phyloP scores from a whole-genome alignment of 37 sponge, comb jelly and placozoan genomes.

The Spongia lamella region DNA sequence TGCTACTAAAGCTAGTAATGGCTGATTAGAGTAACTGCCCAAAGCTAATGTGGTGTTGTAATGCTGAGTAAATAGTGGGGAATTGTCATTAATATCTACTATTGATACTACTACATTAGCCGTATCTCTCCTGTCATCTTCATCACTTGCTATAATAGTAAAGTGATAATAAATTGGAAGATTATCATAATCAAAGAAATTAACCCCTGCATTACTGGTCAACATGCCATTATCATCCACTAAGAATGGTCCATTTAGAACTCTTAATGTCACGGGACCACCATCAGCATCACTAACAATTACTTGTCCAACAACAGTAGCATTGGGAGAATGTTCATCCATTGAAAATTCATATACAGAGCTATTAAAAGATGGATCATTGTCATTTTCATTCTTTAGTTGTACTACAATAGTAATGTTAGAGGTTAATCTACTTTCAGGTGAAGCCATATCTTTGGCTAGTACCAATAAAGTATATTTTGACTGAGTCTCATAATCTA shows the following conservation, averaged over 20 bases:
- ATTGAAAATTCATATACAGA: slow-evolving; percentile 5
- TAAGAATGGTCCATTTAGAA: too few species aligned
- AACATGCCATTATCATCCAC: background rate
- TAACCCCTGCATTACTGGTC: background rate
- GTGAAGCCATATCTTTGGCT: slow-evolving; percentile 1
- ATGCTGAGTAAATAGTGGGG: slow-evolving; percentile 19
- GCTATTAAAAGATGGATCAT: slow-evolving; percentile 2
- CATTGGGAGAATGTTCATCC: slow-evolving; percentile 20
- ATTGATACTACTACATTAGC: background rate
- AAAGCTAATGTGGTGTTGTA: too few species aligned
- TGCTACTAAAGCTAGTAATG: slow-evolving; percentile 8
- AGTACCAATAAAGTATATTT: background rate
- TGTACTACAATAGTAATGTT: slow-evolving; percentile 11
- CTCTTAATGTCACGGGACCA: background rate
- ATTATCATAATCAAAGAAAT: too few species aligned
- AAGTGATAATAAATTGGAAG: slow-evolving; percentile 7
- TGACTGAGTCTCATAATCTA: slow-evolving; percentile 18
- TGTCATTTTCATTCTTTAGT: slow-evolving; percentile 24
- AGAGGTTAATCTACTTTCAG: background rate
- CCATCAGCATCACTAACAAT: slow-evolving; percentile 14
- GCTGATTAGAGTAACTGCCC: too few species aligned
- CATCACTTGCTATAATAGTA: slow-evolving; percentile 31
- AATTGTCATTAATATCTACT: slow-evolving; percentile 40
- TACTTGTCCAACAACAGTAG: slow-evolving; percentile 19
- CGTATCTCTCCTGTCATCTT: background rate